Conservation (phyloP, 2,888 invertebrate species). For the Sminthurides aquaticus region DNA sequence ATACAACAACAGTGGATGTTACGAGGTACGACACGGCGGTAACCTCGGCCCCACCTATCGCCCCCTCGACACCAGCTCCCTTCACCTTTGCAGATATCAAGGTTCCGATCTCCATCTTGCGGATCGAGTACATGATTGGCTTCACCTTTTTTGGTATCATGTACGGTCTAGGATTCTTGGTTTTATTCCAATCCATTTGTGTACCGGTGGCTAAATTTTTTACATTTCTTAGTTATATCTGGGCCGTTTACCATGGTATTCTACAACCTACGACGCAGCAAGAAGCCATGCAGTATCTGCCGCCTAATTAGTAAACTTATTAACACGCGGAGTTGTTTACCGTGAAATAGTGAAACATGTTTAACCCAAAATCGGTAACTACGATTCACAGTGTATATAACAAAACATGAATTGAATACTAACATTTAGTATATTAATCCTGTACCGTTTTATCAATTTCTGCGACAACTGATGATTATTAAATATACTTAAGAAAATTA, state of each 20-base stretch:
- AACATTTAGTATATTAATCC: not conserved
- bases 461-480: no score
- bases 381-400: no score
- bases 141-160: conserved; percentile 32
- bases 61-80: conserved; percentile 26
- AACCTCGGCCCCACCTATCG: conserved; percentile 2
- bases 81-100: conserved; percentile 27
- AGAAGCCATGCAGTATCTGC: conserved; percentile 34
- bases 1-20: conserved; percentile 8
- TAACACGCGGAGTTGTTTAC: no score
- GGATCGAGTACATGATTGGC: conserved; percentile 38
- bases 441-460: not conserved
- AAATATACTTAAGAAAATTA: no score
- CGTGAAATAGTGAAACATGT: no score
- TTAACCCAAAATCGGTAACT: no score
- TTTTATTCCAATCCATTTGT: conserved; percentile 32
- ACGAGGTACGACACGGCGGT: not conserved
- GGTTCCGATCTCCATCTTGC: conserved; percentile 29
- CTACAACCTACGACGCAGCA: conserved; percentile 27
- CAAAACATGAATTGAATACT: not conserved
- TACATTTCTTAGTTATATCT: conserved; percentile 26
- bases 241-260: conserved; percentile 17
- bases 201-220: conserved; percentile 34
- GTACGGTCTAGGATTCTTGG: conserved; percentile 39
- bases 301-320: conserved; percentile 23